phyloP scores from a whole-genome alignment of 2,797 vertebrate species.

The Artibeus jamaicensis region DNA sequence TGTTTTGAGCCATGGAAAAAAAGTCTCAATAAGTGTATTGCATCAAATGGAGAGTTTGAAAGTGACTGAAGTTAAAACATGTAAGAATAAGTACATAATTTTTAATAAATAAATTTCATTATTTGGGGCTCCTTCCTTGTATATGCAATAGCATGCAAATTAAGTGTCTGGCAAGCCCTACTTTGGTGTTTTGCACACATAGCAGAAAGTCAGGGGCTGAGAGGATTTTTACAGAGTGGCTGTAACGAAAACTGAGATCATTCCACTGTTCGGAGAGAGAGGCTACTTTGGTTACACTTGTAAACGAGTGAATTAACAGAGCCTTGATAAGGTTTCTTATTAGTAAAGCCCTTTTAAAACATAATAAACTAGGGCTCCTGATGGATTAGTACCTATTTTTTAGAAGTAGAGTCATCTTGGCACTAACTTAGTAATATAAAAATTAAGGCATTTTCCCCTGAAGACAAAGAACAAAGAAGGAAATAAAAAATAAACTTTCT shows the following conservation, averaged over 20 bases:
- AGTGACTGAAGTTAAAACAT: neutral
- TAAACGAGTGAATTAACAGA: neutral
- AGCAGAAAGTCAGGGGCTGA: neutral
- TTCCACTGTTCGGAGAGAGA: neutral
- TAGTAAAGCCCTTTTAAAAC: neutral
- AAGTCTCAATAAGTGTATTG: accelerated
- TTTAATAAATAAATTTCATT: neutral
- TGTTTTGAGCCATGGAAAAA: neutral
- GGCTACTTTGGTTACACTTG: neutral
- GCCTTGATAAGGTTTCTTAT: neutral
- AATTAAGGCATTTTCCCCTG: neutral
- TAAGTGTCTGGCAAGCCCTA: neutral
- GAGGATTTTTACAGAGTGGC: neutral
- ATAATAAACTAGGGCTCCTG: neutral
- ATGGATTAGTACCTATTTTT: neutral
- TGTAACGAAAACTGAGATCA: neutral
- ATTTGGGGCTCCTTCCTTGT: neutral
- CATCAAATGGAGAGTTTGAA: neutral
- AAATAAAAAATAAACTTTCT: neutral
- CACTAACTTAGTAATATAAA: neutral
- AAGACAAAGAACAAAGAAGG: neutral
- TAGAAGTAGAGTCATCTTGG: neutral
- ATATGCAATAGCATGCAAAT: neutral
- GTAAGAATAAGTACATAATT: neutral
- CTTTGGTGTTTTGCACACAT: neutral